Base-by-base conservation (phyloP, 2,113 vertebrate genomes). In the Pituophis catenifer region DNA sequence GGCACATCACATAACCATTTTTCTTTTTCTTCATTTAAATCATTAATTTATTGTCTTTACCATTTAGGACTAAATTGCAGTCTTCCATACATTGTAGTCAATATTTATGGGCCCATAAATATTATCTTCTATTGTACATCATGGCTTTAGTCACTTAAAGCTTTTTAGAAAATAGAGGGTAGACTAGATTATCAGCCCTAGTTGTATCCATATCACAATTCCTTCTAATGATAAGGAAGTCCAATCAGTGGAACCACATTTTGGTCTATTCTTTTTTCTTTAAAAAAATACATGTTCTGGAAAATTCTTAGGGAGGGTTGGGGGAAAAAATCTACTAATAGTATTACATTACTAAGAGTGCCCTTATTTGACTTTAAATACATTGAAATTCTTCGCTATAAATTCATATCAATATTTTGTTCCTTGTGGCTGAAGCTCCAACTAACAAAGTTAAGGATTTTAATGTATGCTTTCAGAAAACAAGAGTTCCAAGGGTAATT, bases 351-450 rank as follows among this genome's bases (percentile, higher is more conserved):
- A 92, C 92, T 95, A 90, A 89, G 90, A 96, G 96, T 88, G 94
- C 81, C 91, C 58, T 97, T 94, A 95, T 92, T 96, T 96, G 94
- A 96, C 95, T 95, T 95, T 93, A 57, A 91, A 88, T 11, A 95
- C 91, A 94, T 88, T 95, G 91, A 95, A 97, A 95, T 95, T 86
- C 91, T 96, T 95, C 57, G 62, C 94, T 90, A 94, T 94, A 95
- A 93, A 89, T 95, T 91, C 86, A 95, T 88, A 96, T 94, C 89
- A 65, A 58, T 94, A 12, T 91, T 86, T 38, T 7, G 38, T 54
- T 29, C 1, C 6, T 33, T 13, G 75, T 38, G 15, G 19, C 33
- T 21, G 26, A n/a, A 15, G 15, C 3, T 88, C 24, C 86, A 26
- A 8, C 24, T 52, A 88, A 88, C 15, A 88, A 54, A 7, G 5